These are phyloP conservation scores for Nixonia krombeini DNA, from an alignment of 1,140 invertebrate genomes.

Conservation along the genomic window DNA sequence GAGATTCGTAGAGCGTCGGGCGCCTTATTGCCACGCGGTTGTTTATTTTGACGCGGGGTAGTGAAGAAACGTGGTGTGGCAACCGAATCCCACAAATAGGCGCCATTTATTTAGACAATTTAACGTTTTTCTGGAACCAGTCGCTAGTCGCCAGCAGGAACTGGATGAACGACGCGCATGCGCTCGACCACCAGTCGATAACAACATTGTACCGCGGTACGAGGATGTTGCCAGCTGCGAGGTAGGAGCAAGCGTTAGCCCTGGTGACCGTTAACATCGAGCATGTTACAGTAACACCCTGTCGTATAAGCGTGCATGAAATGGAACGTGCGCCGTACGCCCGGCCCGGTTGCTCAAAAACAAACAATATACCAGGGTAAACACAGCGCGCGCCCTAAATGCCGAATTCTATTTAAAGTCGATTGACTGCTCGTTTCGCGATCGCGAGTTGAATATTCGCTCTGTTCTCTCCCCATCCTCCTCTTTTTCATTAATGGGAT, in stretches of 20 bases:
- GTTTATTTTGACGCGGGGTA: conserved; percentile 16
- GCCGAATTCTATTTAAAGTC: too few species aligned
- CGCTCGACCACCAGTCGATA: conserved; percentile 43
- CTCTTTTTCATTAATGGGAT: too few species aligned
- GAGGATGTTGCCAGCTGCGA: conserved; percentile 47
- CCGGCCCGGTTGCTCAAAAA: too few species aligned
- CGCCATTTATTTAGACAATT: conserved; percentile 49
- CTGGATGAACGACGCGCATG: conserved; percentile 35
- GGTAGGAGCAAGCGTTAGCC: conserved; percentile 8
- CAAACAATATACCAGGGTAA: too few species aligned
- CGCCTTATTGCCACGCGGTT: too few species aligned
- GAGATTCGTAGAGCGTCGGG: too few species aligned
- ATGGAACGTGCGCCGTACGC: neutral
- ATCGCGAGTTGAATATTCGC: too few species aligned
- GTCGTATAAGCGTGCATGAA: too few species aligned
- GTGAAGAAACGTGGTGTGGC: conserved; percentile 20
- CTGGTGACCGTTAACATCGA: conserved; percentile 11
- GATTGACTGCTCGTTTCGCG: too few species aligned
- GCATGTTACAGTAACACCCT: conserved; percentile 22
- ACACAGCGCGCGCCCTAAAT: too few species aligned
- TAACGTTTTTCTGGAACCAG: conserved; percentile 38
- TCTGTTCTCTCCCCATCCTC: too few species aligned
- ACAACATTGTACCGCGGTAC: conserved; percentile 35
- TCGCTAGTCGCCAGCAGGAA: conserved; percentile 23
- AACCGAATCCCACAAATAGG: conserved; percentile 37